phyloP scores from a whole-genome alignment of 2,113 vertebrate genomes.

The Pangasianodon hypophthalmus region DNA sequence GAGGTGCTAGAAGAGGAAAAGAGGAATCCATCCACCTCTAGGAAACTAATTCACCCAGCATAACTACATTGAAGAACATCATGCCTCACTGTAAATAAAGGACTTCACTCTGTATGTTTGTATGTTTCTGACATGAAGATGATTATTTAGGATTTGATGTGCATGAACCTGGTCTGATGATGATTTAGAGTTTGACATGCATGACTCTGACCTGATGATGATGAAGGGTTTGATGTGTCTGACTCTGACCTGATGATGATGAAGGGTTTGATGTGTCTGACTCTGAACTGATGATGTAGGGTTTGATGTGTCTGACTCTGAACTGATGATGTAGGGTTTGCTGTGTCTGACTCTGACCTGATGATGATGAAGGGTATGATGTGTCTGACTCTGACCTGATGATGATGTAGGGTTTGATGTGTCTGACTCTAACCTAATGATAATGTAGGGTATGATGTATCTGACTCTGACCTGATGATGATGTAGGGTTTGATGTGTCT shows the following conservation, averaged over 20 bases:
- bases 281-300: too few relatives aligned
- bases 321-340: not conserved
- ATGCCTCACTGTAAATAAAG: not conserved
- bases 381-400: too few relatives aligned
- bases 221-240: too few relatives aligned
- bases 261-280: too few relatives aligned
- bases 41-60: not conserved
- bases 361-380: not conserved
- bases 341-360: not conserved
- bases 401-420: not conserved
- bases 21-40: not conserved
- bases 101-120: not conserved
- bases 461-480: not conserved
- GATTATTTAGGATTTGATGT: too few relatives aligned
- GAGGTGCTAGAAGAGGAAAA: not conserved
- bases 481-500: not conserved
- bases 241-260: too few relatives aligned
- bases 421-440: conserved; percentile 72
- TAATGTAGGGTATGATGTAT: conserved; percentile 89
- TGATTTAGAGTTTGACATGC: not conserved
- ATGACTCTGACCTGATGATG: too few relatives aligned
- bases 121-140: not conserved
- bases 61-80: not conserved
- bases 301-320: not conserved
- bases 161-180: too few relatives aligned